Evolutionary conservation across 1,140 invertebrate species (phyloP), one percentile per base, ranked within the genome.

Genomic region (Drosophila dunni): DNA sequence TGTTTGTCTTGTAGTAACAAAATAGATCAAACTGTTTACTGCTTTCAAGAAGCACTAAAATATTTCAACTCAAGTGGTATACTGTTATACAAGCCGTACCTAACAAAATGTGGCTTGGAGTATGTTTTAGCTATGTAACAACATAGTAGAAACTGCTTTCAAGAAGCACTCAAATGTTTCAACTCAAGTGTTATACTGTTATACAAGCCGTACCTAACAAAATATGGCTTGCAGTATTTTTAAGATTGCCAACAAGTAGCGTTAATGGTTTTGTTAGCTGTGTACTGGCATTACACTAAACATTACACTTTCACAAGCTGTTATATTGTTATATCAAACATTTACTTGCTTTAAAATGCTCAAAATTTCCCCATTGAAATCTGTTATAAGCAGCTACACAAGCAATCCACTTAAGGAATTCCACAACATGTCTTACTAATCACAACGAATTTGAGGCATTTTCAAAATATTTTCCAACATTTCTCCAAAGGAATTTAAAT

Each of bases 131-230:
- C 38, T 1, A n/a, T n/a, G n/a, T n/a, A n/a, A n/a, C n/a, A n/a
- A n/a, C n/a, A n/a, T n/a, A n/a, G n/a, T n/a, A n/a, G n/a, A n/a
- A n/a, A n/a, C n/a, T n/a, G n/a, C 29, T 46, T 13, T 34, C 13
- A 3, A 13, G 46, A 7, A 7, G 7, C 60, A 38, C 29, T 3
- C n/a, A 40, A 13, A 17, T 54, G 3, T 8, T 34, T 10, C 15
- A 5, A 38, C 2, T 17, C 3, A 53, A 36, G 13, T 68, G 38
- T 36, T 68, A 24, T 42, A 61, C 44, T n/a, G 6, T n/a, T 40
- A n/a, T 9, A 40, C 38, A 40, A 11, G 4, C 10, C 11, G n/a
- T 8, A 9, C 5, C 11, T 10, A 9, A 3, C 10, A 1, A 10
- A 2, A 40, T 1, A 4, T 40, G 10, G 38, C 38, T 4, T 3